These are phyloP conservation scores for Polyploca ridens DNA, from an alignment of 2,888 invertebrate genomes.

Conservation along the genomic window DNA sequence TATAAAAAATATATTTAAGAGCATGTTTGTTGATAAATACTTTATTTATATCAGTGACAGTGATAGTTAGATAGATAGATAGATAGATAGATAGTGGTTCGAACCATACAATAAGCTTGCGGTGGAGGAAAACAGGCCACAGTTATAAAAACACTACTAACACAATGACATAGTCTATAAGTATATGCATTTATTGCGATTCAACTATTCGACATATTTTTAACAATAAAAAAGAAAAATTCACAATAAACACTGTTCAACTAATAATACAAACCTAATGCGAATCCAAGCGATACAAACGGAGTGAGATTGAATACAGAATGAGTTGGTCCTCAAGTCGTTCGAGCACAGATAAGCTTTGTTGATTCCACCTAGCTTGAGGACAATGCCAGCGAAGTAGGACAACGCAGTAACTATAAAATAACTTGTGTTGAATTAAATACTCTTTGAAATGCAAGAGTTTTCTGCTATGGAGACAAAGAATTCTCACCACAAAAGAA, in stretches of 20 bases:
- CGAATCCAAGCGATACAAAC: conserved; percentile 9
- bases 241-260: neutral
- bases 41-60: too few species aligned
- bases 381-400: neutral
- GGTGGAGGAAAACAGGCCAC: too few species aligned
- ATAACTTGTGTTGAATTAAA: neutral
- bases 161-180: too few species aligned
- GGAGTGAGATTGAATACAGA: conserved; percentile 9
- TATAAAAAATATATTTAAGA: too few species aligned
- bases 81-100: too few species aligned
- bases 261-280: conserved; percentile 8
- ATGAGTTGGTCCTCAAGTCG: conserved; percentile 4
- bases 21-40: too few species aligned
- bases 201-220: too few species aligned
- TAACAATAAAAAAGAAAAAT: neutral
- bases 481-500: neutral
- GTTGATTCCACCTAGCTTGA: neutral
- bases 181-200: too few species aligned
- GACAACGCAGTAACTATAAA: neutral
- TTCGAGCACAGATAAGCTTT: conserved; percentile 1
- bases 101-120: too few species aligned
- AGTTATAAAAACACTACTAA: too few species aligned
- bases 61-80: too few species aligned
- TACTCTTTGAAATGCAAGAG: neutral
- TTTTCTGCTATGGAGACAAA: neutral